A percentile compares a stretch with the other conserved stretches of the same genome.
Evolutionary conservation across 2,113 vertebrate genomes (phyloP).

Genomic region (Brachionichthys hirsutus): DNA sequence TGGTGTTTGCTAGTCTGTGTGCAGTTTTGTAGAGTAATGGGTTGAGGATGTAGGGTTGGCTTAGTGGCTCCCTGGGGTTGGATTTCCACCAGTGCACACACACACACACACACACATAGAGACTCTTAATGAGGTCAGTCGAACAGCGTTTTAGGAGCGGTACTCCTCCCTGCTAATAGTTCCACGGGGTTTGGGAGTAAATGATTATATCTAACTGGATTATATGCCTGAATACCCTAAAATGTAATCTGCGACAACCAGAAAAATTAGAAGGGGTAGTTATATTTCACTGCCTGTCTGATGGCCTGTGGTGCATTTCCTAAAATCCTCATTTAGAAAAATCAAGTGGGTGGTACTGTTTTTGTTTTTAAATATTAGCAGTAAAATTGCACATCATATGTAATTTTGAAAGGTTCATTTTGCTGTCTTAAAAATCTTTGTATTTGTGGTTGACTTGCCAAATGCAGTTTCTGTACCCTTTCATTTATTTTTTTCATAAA

Average conservation of each 20-base stretch:
- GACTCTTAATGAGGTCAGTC: slow-evolving; percentile 73
- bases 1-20: slow-evolving; percentile 51
- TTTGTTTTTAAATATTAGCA: too few relatives aligned
- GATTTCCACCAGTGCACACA: slow-evolving; percentile 58
- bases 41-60: slow-evolving; percentile 69
- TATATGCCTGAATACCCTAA: slow-evolving; percentile 65
- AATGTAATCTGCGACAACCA: slow-evolving; percentile 64
- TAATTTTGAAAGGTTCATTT: too few relatives aligned
- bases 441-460: too few relatives aligned
- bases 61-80: slow-evolving; percentile 70
- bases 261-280: slow-evolving; percentile 45
- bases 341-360: too few relatives aligned
- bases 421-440: too few relatives aligned
- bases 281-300: slow-evolving; percentile 26
- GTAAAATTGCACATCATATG: too few relatives aligned
- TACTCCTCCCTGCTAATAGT: slow-evolving; percentile 66
- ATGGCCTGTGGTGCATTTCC: slow-evolving; percentile 18
- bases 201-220: slow-evolving; percentile 74
- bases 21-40: slow-evolving; percentile 74
- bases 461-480: too few relatives aligned
- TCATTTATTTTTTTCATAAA: too few relatives aligned
- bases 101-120: slow-evolving; percentile 37
- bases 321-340: slow-evolving; percentile 18
- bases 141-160: slow-evolving; percentile 62
- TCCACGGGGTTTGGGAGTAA: slow-evolving; percentile 67